Base-by-base conservation (phyloP, 2,113 vertebrate genomes). In the Brachypteracias leptosomus region DNA sequence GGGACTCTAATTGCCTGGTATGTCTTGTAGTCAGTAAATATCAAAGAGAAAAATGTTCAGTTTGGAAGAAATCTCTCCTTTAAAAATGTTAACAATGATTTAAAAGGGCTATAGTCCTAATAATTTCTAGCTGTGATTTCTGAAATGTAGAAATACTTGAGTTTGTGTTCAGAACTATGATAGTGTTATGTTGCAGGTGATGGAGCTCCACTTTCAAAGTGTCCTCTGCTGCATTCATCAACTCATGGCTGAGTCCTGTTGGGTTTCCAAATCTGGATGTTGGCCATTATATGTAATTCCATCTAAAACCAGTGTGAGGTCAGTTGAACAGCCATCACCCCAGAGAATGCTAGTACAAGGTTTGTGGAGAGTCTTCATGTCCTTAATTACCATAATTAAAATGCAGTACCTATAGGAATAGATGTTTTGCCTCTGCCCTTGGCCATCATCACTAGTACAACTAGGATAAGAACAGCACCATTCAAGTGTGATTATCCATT, bases 11-110 rank as follows among this genome's bases (percentile, higher is more conserved):
- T 74, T 92, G 93, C 86, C 66, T 73, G 81, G 28, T 86, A 74
- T 70, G 88, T 89, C 85, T 83, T 52, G 33, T 59, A 92, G 85
- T 77, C 82, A 67, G 88, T 75, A 92, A 94, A 78, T 86, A 83
- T 7, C 46, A 80, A 77, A 72, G 33, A 54, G 67, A 95, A 95
- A 85, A 70, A 58, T 42, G 44, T 76, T 89, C 16, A 24, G 0
- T 62, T 63, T 33, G 68, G 80, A 44, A 87, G 59, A 70, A 88
- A 72, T 63, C 9, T 61, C 51, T 86, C 46, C 25, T 87, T 88
- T 57, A 16, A 33, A 68, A 81, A 35, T 79, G 18, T 31, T 25
- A 52, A 25, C 24, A 26, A 3, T 72, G 9, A 36, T 29, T 75
- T 51, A 4, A 33, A 90, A 62, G 40, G 16, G 18, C 55, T 51